A percentile compares a stretch with the other conserved stretches of the same genome.
These are phyloP conservation scores for Anser brachyrhynchus DNA, from an alignment of 2,113 vertebrate species.

Conservation along the genomic window DNA sequence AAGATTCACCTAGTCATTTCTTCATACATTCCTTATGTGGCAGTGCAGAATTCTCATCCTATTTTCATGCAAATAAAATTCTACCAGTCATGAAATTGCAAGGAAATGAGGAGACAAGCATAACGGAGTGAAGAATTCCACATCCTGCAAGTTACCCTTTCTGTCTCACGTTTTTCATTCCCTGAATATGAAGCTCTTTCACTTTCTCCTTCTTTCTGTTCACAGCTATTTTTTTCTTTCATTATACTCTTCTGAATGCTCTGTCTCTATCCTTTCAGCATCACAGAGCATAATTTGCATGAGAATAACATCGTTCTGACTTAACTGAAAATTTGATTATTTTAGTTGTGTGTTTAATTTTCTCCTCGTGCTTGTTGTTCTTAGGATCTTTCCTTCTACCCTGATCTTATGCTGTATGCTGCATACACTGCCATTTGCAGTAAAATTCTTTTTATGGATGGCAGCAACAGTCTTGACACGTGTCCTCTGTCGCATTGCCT, in stretches of 20 bases:
- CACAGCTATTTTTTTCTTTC: conserved; percentile 64
- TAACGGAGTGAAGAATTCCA: conserved; percentile 51
- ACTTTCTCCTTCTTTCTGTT: conserved; percentile 50
- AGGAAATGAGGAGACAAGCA: conserved; percentile 65
- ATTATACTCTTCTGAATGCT: conserved; percentile 50
- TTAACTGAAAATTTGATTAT: conserved; percentile 59
- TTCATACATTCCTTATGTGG: not conserved
- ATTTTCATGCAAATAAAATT: conserved; percentile 69
- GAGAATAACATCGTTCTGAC: conserved; percentile 30
- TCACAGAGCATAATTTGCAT: conserved; percentile 57
- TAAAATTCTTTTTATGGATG: not conserved
- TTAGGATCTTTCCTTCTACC: not conserved
- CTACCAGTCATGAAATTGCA: conserved; percentile 56
- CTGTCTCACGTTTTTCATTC: conserved; percentile 58
- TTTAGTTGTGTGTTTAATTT: not conserved
- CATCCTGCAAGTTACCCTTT: conserved; percentile 50
- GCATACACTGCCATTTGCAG: not conserved
- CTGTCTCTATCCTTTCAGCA: conserved; percentile 49
- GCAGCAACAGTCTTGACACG: not conserved
- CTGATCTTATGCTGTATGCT: not conserved
- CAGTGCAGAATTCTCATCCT: conserved; percentile 30
- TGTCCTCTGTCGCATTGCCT: not conserved
- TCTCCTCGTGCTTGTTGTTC: not conserved
- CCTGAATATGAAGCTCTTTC: conserved; percentile 47
- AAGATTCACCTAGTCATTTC: conserved; percentile 13